These are phyloP conservation scores for Aphrophora alni DNA, from an alignment of 2,888 invertebrate species.

Conservation along the genomic window DNA sequence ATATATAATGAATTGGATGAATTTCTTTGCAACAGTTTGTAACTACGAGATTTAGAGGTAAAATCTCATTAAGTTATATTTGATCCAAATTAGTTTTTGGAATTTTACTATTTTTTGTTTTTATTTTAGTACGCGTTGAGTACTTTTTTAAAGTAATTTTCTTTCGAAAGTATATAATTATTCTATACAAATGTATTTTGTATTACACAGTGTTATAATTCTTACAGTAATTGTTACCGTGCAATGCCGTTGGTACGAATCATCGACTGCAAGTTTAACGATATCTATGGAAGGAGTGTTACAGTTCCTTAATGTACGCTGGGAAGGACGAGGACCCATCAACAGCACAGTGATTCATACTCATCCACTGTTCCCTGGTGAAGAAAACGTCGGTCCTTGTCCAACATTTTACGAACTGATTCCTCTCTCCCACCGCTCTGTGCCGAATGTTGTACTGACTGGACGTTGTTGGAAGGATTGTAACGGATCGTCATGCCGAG, in stretches of 20 bases:
- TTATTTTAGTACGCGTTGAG: too few relatives aligned
- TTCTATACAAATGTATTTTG: too few relatives aligned
- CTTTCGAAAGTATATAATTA: too few relatives aligned
- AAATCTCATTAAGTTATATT: too few relatives aligned
- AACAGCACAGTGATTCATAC: neutral
- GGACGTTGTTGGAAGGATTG: neutral
- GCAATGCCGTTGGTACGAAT: neutral
- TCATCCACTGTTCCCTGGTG: neutral
- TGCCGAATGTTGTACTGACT: neutral
- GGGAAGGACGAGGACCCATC: neutral
- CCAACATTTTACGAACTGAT: neutral
- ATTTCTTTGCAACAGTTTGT: too few relatives aligned
- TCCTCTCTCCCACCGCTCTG: neutral
- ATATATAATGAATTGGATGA: too few relatives aligned
- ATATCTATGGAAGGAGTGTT: neutral
- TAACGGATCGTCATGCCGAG: neutral
- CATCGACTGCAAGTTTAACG: neutral
- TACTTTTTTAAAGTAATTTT: too few relatives aligned
- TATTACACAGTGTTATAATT: too few relatives aligned
- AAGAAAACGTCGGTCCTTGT: neutral
- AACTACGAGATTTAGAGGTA: too few relatives aligned
- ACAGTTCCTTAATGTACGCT: neutral
- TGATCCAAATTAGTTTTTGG: too few relatives aligned
- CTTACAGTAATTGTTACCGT: too few relatives aligned
- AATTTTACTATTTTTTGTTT: too few relatives aligned